These are phyloP conservation scores for Heteropelma amictum DNA, from an alignment of 2,888 invertebrate species.

Conservation along the genomic window DNA sequence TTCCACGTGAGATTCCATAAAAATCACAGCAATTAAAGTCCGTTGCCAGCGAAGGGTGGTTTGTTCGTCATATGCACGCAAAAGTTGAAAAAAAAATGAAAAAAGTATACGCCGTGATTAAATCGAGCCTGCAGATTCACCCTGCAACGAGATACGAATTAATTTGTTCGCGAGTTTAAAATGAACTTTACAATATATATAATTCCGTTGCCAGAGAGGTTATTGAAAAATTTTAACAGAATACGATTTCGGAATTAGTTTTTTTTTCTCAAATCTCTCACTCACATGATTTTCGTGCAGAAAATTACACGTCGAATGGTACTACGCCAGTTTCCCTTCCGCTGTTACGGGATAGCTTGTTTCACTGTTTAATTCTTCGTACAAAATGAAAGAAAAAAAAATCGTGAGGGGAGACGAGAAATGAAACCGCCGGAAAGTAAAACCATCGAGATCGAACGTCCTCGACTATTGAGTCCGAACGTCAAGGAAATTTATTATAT, in stretches of 20 bases:
- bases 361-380: not conserved
- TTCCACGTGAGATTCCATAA: too few relatives aligned
- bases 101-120: too few relatives aligned
- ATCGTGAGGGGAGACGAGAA: not conserved
- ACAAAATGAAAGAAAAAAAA: not conserved
- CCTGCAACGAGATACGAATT: too few relatives aligned
- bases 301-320: not conserved
- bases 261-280: not conserved
- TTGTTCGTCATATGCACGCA: too few relatives aligned
- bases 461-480: constrained; percentile 47
- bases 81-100: too few relatives aligned
- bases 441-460: constrained; percentile 43
- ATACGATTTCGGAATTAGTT: not conserved
- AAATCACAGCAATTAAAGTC: too few relatives aligned
- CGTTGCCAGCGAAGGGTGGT: too few relatives aligned
- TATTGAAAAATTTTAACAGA: too few relatives aligned
- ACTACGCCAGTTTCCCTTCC: not conserved
- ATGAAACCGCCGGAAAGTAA: constrained; percentile 30
- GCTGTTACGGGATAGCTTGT: not conserved
- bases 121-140: too few relatives aligned
- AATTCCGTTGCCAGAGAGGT: too few relatives aligned
- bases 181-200: too few relatives aligned
- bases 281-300: not conserved
- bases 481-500: constrained; percentile 58
- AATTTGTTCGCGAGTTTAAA: too few relatives aligned